Percentiles rank a stretch among this genome's conserved stretches.
These are phyloP conservation scores for Cynodonichthys magdalenae DNA, from an alignment of 2,797 vertebrate species.

Conservation along the genomic window DNA sequence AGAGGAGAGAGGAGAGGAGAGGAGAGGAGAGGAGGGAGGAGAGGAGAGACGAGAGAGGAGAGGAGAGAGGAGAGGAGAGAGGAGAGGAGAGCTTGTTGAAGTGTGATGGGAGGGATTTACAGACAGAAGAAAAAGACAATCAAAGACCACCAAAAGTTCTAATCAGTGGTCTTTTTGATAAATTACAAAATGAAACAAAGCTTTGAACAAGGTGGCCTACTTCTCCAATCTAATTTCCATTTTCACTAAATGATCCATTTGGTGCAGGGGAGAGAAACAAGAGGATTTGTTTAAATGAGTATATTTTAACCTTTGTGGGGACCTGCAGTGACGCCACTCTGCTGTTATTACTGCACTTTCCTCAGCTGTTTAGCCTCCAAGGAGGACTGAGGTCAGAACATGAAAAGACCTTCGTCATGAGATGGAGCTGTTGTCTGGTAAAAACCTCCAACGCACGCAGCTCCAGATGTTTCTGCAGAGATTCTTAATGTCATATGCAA, in stretches of 20 bases:
- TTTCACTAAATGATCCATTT: slow-evolving; percentile 53
- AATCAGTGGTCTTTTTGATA: slow-evolving; percentile 55
- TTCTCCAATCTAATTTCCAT: slow-evolving; percentile 51
- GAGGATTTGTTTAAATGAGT: slow-evolving; percentile 27
- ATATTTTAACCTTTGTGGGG: neutral
- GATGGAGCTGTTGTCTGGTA: slow-evolving; percentile 20
- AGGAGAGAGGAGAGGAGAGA: too few relatives aligned
- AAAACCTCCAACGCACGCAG: slow-evolving; percentile 13
- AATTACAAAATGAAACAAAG: slow-evolving; percentile 61
- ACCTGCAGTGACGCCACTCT: neutral
- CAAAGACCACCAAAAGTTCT: slow-evolving; percentile 30
- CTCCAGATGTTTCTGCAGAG: slow-evolving; percentile 28
- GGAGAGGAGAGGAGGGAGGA: too few relatives aligned
- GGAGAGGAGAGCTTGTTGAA: too few relatives aligned
- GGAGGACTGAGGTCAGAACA: neutral
- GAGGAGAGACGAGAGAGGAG: too few relatives aligned
- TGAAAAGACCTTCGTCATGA: slow-evolving; percentile 9
- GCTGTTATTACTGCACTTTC: neutral
- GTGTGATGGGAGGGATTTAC: slow-evolving; percentile 14
- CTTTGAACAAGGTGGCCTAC: slow-evolving; percentile 58
- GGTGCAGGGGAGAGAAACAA: neutral
- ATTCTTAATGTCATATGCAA: slow-evolving; percentile 42
- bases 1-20: too few relatives aligned
- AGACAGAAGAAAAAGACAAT: slow-evolving; percentile 14
- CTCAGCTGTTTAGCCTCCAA: slow-evolving; percentile 8